These are phyloP conservation scores for Nymphalis polychloros DNA, from an alignment of 2,888 invertebrate genomes.

Conservation along the genomic window DNA sequence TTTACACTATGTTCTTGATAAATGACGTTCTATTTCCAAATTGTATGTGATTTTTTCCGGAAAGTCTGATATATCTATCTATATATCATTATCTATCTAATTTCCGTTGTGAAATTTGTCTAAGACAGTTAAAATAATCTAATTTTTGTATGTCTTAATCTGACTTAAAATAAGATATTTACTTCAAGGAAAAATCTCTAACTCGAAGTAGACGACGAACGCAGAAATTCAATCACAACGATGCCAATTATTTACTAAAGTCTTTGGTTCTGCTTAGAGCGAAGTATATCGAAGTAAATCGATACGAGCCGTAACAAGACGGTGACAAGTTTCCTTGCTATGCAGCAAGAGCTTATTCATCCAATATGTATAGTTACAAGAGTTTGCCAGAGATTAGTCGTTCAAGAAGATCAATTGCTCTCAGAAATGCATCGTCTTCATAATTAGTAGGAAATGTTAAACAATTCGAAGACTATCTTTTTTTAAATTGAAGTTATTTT, in stretches of 20 bases:
- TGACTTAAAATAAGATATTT: too few relatives aligned
- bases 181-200: too few relatives aligned
- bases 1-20: too few relatives aligned
- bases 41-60: too few relatives aligned
- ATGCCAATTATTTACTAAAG: slow-evolving; percentile 7
- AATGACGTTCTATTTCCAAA: too few relatives aligned
- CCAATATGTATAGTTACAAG: slow-evolving; percentile 2
- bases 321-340: not conserved
- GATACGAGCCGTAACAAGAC: slow-evolving; percentile 2
- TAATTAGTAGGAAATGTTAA: not conserved
- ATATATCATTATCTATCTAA: too few relatives aligned
- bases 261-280: not conserved
- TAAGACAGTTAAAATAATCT: too few relatives aligned
- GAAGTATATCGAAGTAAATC: slow-evolving; percentile 6
- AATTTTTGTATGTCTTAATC: too few relatives aligned
- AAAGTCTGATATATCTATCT: too few relatives aligned
- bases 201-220: not conserved
- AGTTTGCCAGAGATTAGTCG: slow-evolving; percentile 1
- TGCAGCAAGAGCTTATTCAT: slow-evolving; percentile 2
- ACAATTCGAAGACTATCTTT: not conserved
- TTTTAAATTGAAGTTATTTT: too few relatives aligned
- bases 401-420: not conserved
- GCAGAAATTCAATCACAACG: slow-evolving; percentile 4
- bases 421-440: not conserved
- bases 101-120: too few relatives aligned